Evolutionary conservation across 2,113 vertebrate species (phyloP), one percentile per base, ranked within the genome.

Genomic region (Boulengeromyrus knoepffleri): DNA sequence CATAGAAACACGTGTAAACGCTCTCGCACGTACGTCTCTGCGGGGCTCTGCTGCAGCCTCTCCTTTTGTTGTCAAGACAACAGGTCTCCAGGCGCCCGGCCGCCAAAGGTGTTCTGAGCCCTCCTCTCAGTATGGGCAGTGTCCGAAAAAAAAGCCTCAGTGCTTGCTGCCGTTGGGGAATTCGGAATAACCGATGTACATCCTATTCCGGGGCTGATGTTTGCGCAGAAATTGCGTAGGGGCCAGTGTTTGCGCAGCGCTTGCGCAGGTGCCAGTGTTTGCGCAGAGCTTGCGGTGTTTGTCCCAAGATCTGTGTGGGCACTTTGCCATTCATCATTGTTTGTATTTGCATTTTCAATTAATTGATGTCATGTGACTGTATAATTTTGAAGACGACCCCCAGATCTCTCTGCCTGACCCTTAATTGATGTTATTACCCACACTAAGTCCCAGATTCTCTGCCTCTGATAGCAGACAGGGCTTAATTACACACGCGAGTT

Each of bases 271-370:
- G 91, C 4, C 45, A 15, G 42, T 36, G 92, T 92, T 93, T 94
- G 92, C 93, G 92, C 91, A 46, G 45, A 1, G 19, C 45, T 85
- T 24, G 42, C 1, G 19, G 80, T 85, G 83, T 47, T 85, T 85
- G 84, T n/a, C 24, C 84, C 85, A 91, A 85, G 93, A 58, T 90
- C 84, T 91, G 80, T 92, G 92, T 88, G 89, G 90, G 88, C 88
- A 88, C 90, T 93, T 89, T 92, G 93, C 93, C 94, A 94, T 94
- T 95, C 94, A 94, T 95, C 94, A 92, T 91, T 74, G 89, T 87
- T 91, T 93, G 92, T 95, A 94, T 96, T 95, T 95, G 93, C 94
- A 95, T 95, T 95, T 95, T 94, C 95, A 95, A 95, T 96, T 95
- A 95, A 95, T 95, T 93, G 93, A 90, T 92, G 87, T 92, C 89